Evolutionary conservation across 2,888 invertebrate species (phyloP).

Genomic region (Anodontia alba): DNA sequence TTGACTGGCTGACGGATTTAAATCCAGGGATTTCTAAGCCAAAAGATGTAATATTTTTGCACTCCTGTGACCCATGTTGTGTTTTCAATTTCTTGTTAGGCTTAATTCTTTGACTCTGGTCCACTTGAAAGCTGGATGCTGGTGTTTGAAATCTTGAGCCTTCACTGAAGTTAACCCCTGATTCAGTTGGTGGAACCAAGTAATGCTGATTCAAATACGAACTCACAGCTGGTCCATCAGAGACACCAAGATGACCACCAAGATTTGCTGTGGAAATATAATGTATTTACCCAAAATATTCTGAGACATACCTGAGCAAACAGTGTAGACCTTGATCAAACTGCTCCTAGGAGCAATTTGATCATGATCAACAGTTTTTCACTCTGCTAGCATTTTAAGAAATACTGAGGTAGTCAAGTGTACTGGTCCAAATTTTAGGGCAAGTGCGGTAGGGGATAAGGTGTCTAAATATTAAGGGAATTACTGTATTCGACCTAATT

Average conservation of each 20-base stretch:
- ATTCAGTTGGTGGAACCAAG: background rate
- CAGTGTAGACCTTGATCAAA: no score
- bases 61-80: background rate
- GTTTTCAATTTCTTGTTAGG: slow-evolving; percentile 1
- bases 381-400: no score
- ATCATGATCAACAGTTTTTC: no score
- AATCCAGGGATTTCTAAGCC: background rate
- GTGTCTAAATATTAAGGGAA: no score
- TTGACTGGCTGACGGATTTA: background rate
- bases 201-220: background rate
- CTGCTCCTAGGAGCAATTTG: no score
- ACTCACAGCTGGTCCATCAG: background rate
- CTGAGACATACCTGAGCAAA: no score
- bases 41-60: background rate
- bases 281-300: no score
- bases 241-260: background rate
- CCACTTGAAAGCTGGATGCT: background rate
- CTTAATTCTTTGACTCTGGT: background rate
- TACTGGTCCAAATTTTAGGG: no score
- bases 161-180: background rate
- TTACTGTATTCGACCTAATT: no score
- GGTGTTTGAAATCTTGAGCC: background rate
- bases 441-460: no score
- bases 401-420: no score
- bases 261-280: background rate